These are phyloP conservation scores for Mechanitis mazaeus DNA, from an alignment of 2,888 invertebrate genomes.

Conservation along the genomic window DNA sequence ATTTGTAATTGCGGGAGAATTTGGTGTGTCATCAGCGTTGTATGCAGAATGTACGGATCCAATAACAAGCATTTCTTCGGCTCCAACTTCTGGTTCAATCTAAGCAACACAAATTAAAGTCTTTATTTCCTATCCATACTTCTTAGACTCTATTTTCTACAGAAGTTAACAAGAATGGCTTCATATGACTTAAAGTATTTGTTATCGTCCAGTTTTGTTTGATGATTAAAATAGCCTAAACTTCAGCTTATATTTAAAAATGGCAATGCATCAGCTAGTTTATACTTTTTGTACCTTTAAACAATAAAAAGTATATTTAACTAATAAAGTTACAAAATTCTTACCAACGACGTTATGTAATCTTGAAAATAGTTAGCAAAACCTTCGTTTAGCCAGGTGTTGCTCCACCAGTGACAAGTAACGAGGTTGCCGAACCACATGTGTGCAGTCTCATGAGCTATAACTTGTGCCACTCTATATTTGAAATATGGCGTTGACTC, in stretches of 20 bases:
- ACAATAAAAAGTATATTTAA: too few relatives aligned
- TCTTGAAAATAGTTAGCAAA: slow-evolving; percentile 87
- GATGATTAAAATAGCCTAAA: too few relatives aligned
- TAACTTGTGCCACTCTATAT: slow-evolving; percentile 75
- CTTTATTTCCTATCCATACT: background rate
- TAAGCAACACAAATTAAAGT: slow-evolving; percentile 35
- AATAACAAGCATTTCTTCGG: slow-evolving; percentile 78
- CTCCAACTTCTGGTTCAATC: slow-evolving; percentile 78
- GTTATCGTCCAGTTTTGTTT: too few relatives aligned
- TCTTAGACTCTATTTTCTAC: too few relatives aligned
- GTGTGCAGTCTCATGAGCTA: slow-evolving; percentile 88
- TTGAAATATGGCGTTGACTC: slow-evolving; percentile 66
- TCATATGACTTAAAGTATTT: too few relatives aligned
- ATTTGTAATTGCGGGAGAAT: slow-evolving; percentile 75
- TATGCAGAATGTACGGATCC: slow-evolving; percentile 82
- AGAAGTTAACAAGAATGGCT: too few relatives aligned
- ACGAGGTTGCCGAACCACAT: slow-evolving; percentile 90
- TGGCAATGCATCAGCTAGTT: too few relatives aligned
- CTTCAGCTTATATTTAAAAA: too few relatives aligned
- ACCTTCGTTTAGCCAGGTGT: slow-evolving; percentile 83
- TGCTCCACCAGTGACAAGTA: slow-evolving; percentile 86
- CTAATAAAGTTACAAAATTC: slow-evolving; percentile 11
- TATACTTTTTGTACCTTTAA: too few relatives aligned
- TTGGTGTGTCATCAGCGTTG: slow-evolving; percentile 71
- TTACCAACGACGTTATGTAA: slow-evolving; percentile 62